Evolutionary conservation across 2,797 vertebrate species (phyloP), one percentile per base, ranked within the genome.

Genomic region (Rhinogobio ventralis): DNA sequence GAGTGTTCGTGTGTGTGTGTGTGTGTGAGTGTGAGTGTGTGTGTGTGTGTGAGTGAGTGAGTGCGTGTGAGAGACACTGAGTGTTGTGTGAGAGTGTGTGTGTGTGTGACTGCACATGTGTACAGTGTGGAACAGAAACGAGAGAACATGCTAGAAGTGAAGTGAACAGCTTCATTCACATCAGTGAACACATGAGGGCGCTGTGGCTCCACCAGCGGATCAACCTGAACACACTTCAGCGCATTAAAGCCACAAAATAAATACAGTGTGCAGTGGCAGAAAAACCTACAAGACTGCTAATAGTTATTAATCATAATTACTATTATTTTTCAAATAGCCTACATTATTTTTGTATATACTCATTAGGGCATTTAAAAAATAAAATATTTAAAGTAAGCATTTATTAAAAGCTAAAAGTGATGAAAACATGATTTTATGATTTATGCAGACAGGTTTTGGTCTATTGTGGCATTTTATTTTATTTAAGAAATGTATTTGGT

Each of bases 171-270:
- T 0, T 1, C 36, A 39, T 39, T 39, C 1, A 2, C 39, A 9
- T 42, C 46, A n/a, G 30, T 68, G 20, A 55, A 88, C 95, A 94
- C 91, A 67, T 79, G 94, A 90, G 89, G 93, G 92, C 89, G 90
- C 89, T 94, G 87, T 73, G 89, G 75, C 28, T 19, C 68, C 92
- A 91, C 64, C 6, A 51, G 45, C 25, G 20, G 25, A 13, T 42
- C 74, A 28, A 4, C 13, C 2, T 7, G 1, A 13, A 76, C 30
- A 17, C 36, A 3, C 73, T 15, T 36, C 30, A n/a, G 30, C 1
- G 2, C 2, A 6, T 30, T 7, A 20, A 49, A 3, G 25, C 0
- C 28, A 53, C 10, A 20, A 23, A 14, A 74, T 11, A 33, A 30
- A 25, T 0, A 53, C 51, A 9, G 15, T 39, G 39, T 39, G 13